A percentile compares a stretch with the other conserved stretches of the same genome.
Conservation (phyloP, 2,888 invertebrate species). For the Caenorhabditis uteleia region DNA sequence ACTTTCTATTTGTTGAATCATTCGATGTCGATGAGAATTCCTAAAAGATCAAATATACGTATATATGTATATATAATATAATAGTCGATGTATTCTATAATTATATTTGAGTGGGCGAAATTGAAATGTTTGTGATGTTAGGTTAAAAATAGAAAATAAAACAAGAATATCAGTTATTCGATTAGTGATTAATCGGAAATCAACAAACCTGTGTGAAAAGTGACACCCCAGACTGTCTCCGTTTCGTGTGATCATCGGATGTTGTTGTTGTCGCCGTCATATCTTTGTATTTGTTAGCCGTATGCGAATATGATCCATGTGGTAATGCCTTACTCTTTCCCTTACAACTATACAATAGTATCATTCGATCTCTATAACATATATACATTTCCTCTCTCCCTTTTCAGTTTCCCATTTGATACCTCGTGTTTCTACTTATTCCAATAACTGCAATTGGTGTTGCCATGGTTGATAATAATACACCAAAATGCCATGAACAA, state of each 20-base stretch:
- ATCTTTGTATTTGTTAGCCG: conserved; percentile 33
- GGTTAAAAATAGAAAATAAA: no score
- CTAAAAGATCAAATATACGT: no score
- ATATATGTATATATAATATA: no score
- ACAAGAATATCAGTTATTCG: no score
- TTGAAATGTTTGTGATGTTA: no score
- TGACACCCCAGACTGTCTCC: conserved; percentile 13
- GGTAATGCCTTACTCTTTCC: conserved; percentile 5
- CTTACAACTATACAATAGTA: conserved; percentile 16
- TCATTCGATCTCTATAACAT: conserved; percentile 13
- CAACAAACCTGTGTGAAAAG: conserved; percentile 23
- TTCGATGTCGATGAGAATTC: neutral
- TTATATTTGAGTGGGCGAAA: no score
- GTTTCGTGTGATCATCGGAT: neutral
- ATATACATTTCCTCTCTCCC: no score
- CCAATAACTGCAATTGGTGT: conserved; percentile 28
- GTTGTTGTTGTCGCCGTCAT: neutral
- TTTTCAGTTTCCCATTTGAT: no score
- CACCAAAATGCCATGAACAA: conserved; percentile 22
- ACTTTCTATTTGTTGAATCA: conserved; percentile 6
- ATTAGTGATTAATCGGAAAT: no score
- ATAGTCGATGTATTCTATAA: no score
- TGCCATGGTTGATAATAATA: conserved; percentile 26
- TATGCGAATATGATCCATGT: conserved; percentile 27
- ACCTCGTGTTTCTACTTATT: conserved; percentile 17